Evolutionary conservation across 2,888 invertebrate species (phyloP), one percentile per base, ranked within the genome.

Genomic region (Trissolcus japonicus): DNA sequence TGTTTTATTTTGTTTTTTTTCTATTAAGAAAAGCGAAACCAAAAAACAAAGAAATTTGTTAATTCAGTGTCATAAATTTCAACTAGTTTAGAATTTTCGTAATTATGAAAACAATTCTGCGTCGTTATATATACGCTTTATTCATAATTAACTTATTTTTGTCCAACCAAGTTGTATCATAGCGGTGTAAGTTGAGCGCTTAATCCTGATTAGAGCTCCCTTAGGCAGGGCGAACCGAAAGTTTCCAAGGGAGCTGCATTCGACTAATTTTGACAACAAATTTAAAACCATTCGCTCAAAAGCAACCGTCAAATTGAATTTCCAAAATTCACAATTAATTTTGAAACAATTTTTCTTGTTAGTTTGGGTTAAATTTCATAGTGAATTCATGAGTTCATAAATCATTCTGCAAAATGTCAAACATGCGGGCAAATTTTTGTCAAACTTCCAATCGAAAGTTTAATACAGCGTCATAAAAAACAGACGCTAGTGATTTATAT

Each of bases 161-260:
- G 56, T 48, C 54, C 16, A 50, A 2, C 19, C n/a, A 50, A 65
- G 56, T 56, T 51, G 13, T 57, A 59, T 55, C 51, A 54, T 46
- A 16, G 16, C 13, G 16, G 48, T 48, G 48, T 46, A 61, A 55
- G 69, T 69, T 69, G 19, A 46, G 60, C 68, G 68, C 54, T 69
- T 61, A 61, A 69, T 69, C 40, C 48, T 69, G 61, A 61, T 69
- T 69, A 69, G 48, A 21, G 59, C 19, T 55, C 54, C 60, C 60
- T 61, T 61, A 55, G 40, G 43, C 46, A 60, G 69, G 40, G 46
- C 21, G 46, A 35, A 29, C 54, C 56, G 41, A 62, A 69, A 56
- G 55, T 60, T 46, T 55, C 21, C 41, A 21, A 53, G 48, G 48
- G 14, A 69, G 17, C 35, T 16, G 41, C 2, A 41, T 43, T 61